phyloP scores from a whole-genome alignment of 30 jellyfish, hydroid and myxozoan genomes.

The Sanderia malayensis region DNA sequence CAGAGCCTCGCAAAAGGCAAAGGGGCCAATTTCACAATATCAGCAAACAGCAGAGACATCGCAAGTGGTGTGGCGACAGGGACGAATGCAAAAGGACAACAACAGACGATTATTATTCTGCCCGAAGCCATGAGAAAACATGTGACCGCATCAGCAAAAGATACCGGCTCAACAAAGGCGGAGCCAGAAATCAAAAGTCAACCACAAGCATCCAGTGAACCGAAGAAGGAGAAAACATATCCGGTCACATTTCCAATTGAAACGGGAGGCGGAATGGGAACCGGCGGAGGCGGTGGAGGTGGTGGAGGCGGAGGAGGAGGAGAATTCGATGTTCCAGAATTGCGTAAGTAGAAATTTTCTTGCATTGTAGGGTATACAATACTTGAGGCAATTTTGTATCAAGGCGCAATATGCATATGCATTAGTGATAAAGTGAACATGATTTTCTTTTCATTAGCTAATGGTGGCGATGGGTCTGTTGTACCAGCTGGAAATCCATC shows the following conservation, averaged over 20 bases:
- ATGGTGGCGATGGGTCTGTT: too few species aligned
- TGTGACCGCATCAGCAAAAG: conserved; percentile 20
- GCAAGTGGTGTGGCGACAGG: conserved; percentile 62
- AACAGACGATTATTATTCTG: conserved; percentile 44
- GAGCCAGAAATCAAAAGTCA: not conserved
- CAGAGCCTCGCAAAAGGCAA: conserved; percentile 53
- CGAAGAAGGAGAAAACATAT: conserved; percentile 40
- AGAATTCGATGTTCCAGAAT: conserved; percentile 47
- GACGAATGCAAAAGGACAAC: conserved; percentile 54
- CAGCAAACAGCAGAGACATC: conserved; percentile 42
- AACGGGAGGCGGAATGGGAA: conserved; percentile 36
- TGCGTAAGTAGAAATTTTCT: conserved; percentile 49
- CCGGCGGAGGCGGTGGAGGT: conserved; percentile 69
- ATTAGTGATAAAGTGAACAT: too few species aligned
- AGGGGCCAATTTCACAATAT: conserved; percentile 63
- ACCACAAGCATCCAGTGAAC: too few species aligned
- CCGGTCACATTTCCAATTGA: conserved; percentile 52
- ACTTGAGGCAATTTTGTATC: too few species aligned
- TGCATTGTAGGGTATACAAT: too few species aligned
- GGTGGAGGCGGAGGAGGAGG: conserved; percentile 67
- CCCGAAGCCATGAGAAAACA: conserved; percentile 48
- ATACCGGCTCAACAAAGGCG: conserved; percentile 9
- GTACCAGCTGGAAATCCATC: too few species aligned
- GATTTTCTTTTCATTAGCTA: too few species aligned
- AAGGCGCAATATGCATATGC: too few species aligned